phyloP scores from a whole-genome alignment of 1,140 invertebrate genomes.

The Drosophila nannoptera region DNA sequence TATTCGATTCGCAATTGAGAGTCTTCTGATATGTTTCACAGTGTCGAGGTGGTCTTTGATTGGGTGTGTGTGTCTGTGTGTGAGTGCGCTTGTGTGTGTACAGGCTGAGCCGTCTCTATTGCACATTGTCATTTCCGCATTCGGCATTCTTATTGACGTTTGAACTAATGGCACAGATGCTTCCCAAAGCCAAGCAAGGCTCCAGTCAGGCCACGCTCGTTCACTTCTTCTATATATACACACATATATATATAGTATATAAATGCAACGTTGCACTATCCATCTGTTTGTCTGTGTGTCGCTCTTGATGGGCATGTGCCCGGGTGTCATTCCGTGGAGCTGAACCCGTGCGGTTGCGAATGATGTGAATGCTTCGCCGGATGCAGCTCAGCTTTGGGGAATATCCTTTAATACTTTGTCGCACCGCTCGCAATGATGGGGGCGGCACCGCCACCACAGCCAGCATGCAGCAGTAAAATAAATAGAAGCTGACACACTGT shows the following conservation, averaged over 20 bases:
- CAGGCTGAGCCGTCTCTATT: conserved; percentile 23
- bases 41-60: not conserved
- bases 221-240: not conserved
- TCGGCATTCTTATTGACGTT: conserved; percentile 45
- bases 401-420: conserved; percentile 40
- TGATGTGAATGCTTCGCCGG: conserved; percentile 33
- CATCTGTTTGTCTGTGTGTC: conserved; percentile 2
- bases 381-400: conserved; percentile 22
- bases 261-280: conserved; percentile 42
- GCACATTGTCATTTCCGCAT: conserved; percentile 25
- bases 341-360: conserved; percentile 2
- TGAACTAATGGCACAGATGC: conserved; percentile 48
- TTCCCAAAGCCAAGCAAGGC: not conserved
- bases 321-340: conserved; percentile 12
- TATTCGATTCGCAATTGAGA: conserved; percentile 45
- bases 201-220: not conserved
- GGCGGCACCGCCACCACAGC: too few relatives aligned
- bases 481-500: conserved; percentile 11
- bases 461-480: conserved; percentile 7
- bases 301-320: conserved; percentile 4
- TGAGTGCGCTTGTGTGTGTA: not conserved
- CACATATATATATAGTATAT: conserved; percentile 9
- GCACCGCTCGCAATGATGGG: conserved; percentile 2
- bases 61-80: not conserved
- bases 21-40: conserved; percentile 57